phyloP scores from a whole-genome alignment of 1,140 invertebrate genomes.

The Anadara kagoshimensis region DNA sequence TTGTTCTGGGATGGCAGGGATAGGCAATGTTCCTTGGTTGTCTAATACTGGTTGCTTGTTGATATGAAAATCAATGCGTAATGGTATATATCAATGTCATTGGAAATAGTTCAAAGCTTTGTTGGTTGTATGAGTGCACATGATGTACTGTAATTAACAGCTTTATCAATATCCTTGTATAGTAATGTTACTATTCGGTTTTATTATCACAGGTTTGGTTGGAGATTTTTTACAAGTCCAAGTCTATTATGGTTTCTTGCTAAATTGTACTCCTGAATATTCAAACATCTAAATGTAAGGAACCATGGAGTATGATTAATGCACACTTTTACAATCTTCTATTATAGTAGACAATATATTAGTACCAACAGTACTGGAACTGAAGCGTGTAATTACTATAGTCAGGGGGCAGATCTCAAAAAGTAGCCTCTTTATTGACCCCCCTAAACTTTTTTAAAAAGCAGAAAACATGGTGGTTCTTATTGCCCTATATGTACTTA shows the following conservation, averaged over 20 bases:
- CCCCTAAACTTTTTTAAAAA: too few relatives aligned
- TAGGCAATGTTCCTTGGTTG: too few relatives aligned
- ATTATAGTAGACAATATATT: conserved; percentile 7
- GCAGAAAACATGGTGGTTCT: too few relatives aligned
- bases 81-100: conserved; percentile 2
- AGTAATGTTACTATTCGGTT: not conserved
- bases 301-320: conserved; percentile 19
- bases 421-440: too few relatives aligned
- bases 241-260: conserved; percentile 1
- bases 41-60: not conserved
- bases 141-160: not conserved
- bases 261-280: conserved; percentile 14
- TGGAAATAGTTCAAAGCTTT: not conserved
- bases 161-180: conserved; percentile 2
- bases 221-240: not conserved
- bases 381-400: not conserved
- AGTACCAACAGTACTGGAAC: conserved; percentile 19
- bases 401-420: too few relatives aligned
- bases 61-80: not conserved
- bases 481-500: too few relatives aligned
- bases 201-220: not conserved
- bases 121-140: not conserved
- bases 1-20: too few relatives aligned
- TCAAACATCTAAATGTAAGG: conserved; percentile 14
- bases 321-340: not conserved